Conservation (phyloP, 1,140 invertebrate genomes). For the Neomicropteryx cornuta region DNA sequence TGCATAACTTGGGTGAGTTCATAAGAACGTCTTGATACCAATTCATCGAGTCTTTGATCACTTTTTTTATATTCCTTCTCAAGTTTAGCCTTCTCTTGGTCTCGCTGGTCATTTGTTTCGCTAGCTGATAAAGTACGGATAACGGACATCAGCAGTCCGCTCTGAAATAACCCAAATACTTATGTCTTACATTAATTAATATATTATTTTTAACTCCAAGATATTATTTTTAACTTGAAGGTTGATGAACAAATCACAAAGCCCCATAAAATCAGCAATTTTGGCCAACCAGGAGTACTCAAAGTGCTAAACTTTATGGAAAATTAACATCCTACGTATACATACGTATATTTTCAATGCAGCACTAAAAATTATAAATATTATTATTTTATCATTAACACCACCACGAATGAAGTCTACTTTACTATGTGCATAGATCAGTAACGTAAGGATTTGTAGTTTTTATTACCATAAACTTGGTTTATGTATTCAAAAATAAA, state of each 20-base stretch:
- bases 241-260: conserved; percentile 4
- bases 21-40: conserved; percentile 79
- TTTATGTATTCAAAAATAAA: too few relatives aligned
- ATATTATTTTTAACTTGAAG: conserved; percentile 4
- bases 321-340: conserved; percentile 10
- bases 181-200: conserved; percentile 3
- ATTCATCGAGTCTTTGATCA: conserved; percentile 76
- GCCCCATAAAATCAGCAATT: conserved; percentile 1
- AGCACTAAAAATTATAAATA: too few relatives aligned
- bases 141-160: conserved; percentile 84
- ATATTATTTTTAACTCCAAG: conserved; percentile 7
- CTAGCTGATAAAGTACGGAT: conserved; percentile 84
- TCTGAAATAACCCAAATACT: conserved; percentile 44
- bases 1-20: conserved; percentile 83
- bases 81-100: conserved; percentile 85
- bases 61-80: conserved; percentile 89
- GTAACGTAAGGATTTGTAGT: too few relatives aligned
- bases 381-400: too few relatives aligned
- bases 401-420: too few relatives aligned
- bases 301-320: neutral
- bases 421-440: too few relatives aligned
- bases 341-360: conserved; percentile 1
- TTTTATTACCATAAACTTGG: too few relatives aligned
- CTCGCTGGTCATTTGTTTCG: conserved; percentile 89
- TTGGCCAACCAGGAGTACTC: conserved; percentile 1